Evolutionary conservation across 2,888 invertebrate genomes (phyloP), one percentile per base, ranked within the genome.

Genomic region (Ceriagrion tenellum): DNA sequence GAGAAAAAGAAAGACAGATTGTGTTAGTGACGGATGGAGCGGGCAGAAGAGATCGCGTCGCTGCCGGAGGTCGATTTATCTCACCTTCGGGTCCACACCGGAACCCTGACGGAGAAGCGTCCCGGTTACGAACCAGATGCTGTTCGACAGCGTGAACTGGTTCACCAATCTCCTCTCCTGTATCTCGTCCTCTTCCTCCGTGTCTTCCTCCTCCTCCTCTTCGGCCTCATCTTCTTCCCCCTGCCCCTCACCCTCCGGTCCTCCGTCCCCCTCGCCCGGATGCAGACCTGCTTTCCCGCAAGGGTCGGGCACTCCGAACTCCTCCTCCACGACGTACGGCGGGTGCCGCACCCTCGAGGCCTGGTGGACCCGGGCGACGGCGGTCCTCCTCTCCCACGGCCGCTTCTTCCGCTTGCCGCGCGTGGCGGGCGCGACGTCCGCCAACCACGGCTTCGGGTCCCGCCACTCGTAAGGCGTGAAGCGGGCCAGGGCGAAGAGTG

Each of bases 101-200:
- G 97, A 97, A 95, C 97, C 97, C 96, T 98, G 98, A 95, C 98
- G 97, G 96, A 98, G 97, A 95, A 98, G 97, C 6, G 98, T 98
- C 47, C 98, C 98, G 26, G 98, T 97, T 95, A 98, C 97, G 96
- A 98, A 98, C 98, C 98, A 98, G 96, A 98, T 97, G 96, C 97
- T 97, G 96, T 98, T 98, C 95, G 98, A 97, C 96, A 98, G 97
- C 95, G 97, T 97, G 96, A 98, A 98, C 96, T 98, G 97, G 96
- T 97, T 98, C 97, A 97, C 97, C 96, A 96, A 97, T 20, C 55
- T 93, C 93, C 93, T 69, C 96, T 96, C 95, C 96, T 96, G 89
- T 96, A 63, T 30, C 63, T 95, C 95, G 10, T 59, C 93, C n/a
- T 93, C 93, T 0, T 93, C 93, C 4, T 69, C 93, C 26, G 30